These are phyloP conservation scores for cat (Felis catus) DNA, from an alignment of 2,113 vertebrate genomes.

Conservation along the genomic window DNA sequence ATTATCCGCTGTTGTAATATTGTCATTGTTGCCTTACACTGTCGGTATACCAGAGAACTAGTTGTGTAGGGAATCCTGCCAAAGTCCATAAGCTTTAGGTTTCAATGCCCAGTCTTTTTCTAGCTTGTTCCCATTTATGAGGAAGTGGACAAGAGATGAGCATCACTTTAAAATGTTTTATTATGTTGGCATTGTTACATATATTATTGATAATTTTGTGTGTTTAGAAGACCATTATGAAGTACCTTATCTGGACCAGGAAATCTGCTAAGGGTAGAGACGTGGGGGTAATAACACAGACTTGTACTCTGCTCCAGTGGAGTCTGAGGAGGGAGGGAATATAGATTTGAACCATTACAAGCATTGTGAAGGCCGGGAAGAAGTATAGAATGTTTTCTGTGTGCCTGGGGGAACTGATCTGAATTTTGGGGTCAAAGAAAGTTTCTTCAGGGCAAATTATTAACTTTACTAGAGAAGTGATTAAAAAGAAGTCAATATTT, in stretches of 20 bases:
- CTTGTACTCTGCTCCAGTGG: background rate
- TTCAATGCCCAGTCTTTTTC: background rate
- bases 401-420: background rate
- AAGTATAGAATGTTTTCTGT: background rate
- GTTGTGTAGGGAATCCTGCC: background rate
- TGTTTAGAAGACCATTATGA: background rate
- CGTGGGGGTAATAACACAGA: rapidly evolving
- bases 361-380: background rate
- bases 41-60: background rate
- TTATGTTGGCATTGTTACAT: background rate
- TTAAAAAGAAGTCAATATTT: constrained; percentile 3
- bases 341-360: background rate
- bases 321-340: background rate
- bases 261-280: background rate
- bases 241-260: background rate
- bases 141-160: background rate
- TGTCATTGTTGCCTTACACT: no score
- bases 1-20: background rate
- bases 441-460: background rate
- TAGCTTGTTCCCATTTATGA: background rate
- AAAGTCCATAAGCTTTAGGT: background rate
- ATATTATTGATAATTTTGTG: background rate
- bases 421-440: background rate
- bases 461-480: background rate
- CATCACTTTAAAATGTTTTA: background rate